Evolutionary conservation across 2,888 invertebrate genomes (phyloP), one percentile per base, ranked within the genome.

Genomic region (Hirtodrosophila cameraria): DNA sequence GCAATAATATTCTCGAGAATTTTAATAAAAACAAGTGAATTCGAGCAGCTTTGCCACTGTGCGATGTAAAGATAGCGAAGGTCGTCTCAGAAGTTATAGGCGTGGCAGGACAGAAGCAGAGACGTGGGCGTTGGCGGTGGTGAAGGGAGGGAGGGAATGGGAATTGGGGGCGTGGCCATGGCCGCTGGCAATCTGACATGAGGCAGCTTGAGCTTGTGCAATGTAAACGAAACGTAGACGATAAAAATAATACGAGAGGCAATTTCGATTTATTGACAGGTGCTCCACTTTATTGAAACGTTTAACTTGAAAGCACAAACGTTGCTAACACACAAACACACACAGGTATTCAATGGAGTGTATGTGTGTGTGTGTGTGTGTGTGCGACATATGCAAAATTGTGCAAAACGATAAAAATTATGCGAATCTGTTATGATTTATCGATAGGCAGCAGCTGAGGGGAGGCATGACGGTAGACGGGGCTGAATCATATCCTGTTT

Each of bases 251-350:
- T 81, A 82, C 80, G 86, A 84, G 75, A 86, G 85, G 86, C 86
- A 86, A 86, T 87, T 85, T 83, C 79, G 75, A 80, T 82, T 86
- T 86, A 87, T 85, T 87, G 86, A 85, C 87, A 87, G 85, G 87
- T 86, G 85, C 85, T 86, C 82, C 79, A 81, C 85, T 85, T 86
- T 85, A 81, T 87, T 87, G 81, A 83, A 86, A 86, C 82, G 82
- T 83, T 83, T 77, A 84, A 82, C 73, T 82, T 71, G 66, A 80
- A 77, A 79, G 53, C 53, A 49, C 53, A 67, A 57, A 23, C 42
- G 62, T 48, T 38, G 23, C 36, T n/a, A 4, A 25, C 1, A 12
- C 54, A 27, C 9, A 42, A 25, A 7, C 48, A 2, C 38, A 33
- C 13, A 12, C 15, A 31, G 28, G 9, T 18, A 35, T 41, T 28